Base-by-base conservation (phyloP, 2,888 invertebrate genomes). In the Drosophila meridionalis region DNA sequence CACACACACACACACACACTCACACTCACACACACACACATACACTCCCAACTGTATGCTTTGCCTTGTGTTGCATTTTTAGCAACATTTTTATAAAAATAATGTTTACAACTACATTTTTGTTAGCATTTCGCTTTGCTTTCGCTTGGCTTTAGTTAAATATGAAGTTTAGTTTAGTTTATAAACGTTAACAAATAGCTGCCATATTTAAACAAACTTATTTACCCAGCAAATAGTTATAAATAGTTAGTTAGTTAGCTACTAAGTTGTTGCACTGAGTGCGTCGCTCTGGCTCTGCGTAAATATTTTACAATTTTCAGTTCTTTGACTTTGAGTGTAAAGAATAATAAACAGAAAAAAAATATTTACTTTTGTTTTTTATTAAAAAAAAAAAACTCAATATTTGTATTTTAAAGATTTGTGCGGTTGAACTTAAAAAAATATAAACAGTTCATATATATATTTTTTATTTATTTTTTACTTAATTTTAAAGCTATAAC, bases 31-130 rank as follows among this genome's bases (percentile, higher is more conserved):
- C 36, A 34, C 14, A 50, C 53, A 26, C 34, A 12, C 61, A 36
- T 14, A 32, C n/a, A 30, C 38, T 58, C n/a, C 58, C 40, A 69
- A 72, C 73, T 81, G 73, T 85, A 85, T 68, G 83, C 83, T 85
- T 87, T 85, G 88, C 83, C 87, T 87, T 87, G 79, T 79, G 83
- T 53, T 83, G 74, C 83, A 82, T 85, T 85, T 85, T 87, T 56
- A 60, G 73, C 73, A 87, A 81, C 75, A 85, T 87, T 87, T 85
- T 87, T 80, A 80, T 60, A 85, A 78, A 84, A 83, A 79, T 83
- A 81, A 76, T 87, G 83, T 73, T 76, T 68, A 69, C 74, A 81
- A 67, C 76, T 69, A 69, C 55, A 70, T 84, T 84, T 82, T 82
- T 74, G 53, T 57, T 38, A 58, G 52, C 58, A 42, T 57, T 63